Conservation (phyloP, 2,888 invertebrate species). For the Amiota communis region DNA sequence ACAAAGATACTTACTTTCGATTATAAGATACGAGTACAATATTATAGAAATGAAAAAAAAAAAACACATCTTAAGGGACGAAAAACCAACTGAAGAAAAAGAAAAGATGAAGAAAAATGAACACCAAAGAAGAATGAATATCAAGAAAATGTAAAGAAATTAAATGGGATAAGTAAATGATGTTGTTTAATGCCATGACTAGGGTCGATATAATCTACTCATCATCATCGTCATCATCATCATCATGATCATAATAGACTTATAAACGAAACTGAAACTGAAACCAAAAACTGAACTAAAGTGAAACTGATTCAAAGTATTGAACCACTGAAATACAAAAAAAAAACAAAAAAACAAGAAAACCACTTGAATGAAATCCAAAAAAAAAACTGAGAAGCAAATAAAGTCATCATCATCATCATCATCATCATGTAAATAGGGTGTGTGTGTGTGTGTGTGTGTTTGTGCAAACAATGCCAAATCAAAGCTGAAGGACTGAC, state of each 20-base stretch:
- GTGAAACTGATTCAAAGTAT: neutral
- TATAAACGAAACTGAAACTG: neutral
- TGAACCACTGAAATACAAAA: too few relatives aligned
- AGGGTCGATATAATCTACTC: constrained; percentile 33
- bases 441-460: neutral
- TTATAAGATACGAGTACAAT: too few relatives aligned
- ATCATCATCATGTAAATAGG: neutral
- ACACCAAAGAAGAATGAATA: neutral
- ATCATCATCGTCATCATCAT: neutral
- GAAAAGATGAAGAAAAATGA: neutral
- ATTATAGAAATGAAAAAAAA: constrained; percentile 12
- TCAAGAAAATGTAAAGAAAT: neutral
- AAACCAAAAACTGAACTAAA: neutral
- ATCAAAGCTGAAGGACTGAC: constrained; percentile 2
- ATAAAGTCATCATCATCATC: constrained; percentile 12
- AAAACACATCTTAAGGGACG: neutral
- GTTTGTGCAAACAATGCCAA: constrained; percentile 5
- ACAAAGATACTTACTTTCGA: constrained; percentile 22
- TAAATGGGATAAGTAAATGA: neutral
- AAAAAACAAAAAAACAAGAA: constrained; percentile 22
- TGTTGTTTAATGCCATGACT: neutral
- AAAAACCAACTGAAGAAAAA: neutral
- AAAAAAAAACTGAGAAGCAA: constrained; percentile 29
- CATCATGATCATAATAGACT: too few relatives aligned
- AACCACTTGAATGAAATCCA: constrained; percentile 37